Evolutionary conservation across 2,888 invertebrate genomes (phyloP), one percentile per base, ranked within the genome.

Genomic region (Xanthorhoe designata): DNA sequence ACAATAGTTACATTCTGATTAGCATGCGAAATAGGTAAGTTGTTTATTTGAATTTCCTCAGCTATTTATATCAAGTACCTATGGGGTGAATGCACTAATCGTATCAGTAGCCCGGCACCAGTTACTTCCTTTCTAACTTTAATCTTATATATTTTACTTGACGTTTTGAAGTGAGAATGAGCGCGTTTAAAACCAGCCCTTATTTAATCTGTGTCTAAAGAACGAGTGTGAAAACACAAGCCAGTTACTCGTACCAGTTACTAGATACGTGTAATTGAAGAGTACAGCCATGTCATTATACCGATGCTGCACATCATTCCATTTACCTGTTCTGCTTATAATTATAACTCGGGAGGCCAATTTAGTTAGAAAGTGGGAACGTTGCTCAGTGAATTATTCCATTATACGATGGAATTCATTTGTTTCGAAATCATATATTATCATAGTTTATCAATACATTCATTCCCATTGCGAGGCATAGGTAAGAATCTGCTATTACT

Each of bases 1-100:
- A 83, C 85, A 84, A 84, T 85, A 70, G 74, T 62, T 66, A 57
- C 54, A 57, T 56, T 47, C 70, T 69, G 70, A 69, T 75, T 71
- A 71, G 69, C 73, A 75, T 65, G 71, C 64, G 71, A 68, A 72
- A 51, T 32, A 51, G 0, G 35, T 57, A 35, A 52, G 18, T n/a
- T 9, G 15, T 50, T 17, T 38, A 32, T 55, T 55, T 24, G 19
- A 7, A 32, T n/a, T 19, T 15, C 6, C 13, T 9, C 13, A 10
- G 49, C 32, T 13, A n/a, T 38, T 45, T n/a, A 29, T 52, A 13
- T 32, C 10, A 29, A 2, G 18, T 13, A 45, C n/a, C n/a, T n/a
- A 13, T 6, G 42, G 42, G 66, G 64, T 69, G 57, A 71, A 63
- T 18, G 69, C 17, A 65, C 67, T 53, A 38, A 17, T 47, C 6